These are phyloP conservation scores for Geodia barretti DNA, from an alignment of 37 sponge, comb jelly and placozoan genomes.

Conservation along the genomic window DNA sequence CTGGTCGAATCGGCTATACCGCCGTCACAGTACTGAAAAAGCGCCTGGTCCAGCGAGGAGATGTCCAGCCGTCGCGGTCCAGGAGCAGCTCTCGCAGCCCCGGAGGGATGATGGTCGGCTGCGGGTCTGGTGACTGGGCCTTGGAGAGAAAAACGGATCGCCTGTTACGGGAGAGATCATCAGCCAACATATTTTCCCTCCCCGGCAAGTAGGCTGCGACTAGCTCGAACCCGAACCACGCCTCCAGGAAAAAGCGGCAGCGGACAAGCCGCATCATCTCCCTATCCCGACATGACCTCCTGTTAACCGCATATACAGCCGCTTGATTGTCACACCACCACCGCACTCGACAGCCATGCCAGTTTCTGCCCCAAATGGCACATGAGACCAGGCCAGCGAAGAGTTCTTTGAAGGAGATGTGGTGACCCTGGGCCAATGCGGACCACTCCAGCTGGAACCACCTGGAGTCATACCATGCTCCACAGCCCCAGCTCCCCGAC, in stretches of 20 bases:
- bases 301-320: slow-evolving; percentile 26
- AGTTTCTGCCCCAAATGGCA: slow-evolving; percentile 38
- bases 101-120: slow-evolving; percentile 1
- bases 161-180: slow-evolving; percentile 41
- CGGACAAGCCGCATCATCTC: slow-evolving; percentile 47
- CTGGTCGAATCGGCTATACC: slow-evolving; percentile 47
- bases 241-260: slow-evolving; percentile 32
- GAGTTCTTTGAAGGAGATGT: slow-evolving; percentile 35
- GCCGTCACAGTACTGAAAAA: slow-evolving; percentile 17
- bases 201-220: slow-evolving; percentile 18
- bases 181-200: slow-evolving; percentile 6
- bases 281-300: slow-evolving; percentile 8
- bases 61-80: slow-evolving; percentile 36
- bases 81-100: slow-evolving; percentile 4
- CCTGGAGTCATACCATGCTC: slow-evolving; percentile 4
- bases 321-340: slow-evolving; percentile 45
- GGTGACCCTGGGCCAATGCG: background rate
- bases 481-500: slow-evolving; percentile 43
- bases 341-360: slow-evolving; percentile 7
- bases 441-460: slow-evolving; percentile 60
- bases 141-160: background rate
- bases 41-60: slow-evolving; percentile 29
- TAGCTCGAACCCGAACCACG: slow-evolving; percentile 7
- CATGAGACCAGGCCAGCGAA: slow-evolving; percentile 32
- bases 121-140: background rate